Percentiles rank a stretch among this genome's conserved stretches.
phyloP scores from a whole-genome alignment of 2,797 vertebrate species.

The Tapirus indicus region DNA sequence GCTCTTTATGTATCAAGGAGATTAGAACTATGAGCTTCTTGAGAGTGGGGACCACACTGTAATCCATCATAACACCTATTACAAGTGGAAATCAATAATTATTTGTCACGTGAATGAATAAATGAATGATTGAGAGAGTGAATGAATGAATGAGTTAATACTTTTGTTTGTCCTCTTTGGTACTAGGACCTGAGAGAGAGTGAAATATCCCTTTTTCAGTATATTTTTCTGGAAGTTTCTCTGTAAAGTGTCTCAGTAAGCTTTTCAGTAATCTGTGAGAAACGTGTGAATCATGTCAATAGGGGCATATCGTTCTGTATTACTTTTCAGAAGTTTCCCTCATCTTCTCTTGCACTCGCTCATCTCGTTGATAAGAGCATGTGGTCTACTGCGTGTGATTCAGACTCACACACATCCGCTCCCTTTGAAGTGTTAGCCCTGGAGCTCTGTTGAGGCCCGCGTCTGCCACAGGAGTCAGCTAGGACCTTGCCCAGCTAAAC shows the following conservation, averaged over 20 bases:
- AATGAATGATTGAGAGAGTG: neutral
- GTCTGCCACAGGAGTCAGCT: constrained; percentile 77
- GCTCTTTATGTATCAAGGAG: neutral
- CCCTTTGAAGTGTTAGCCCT: constrained; percentile 55
- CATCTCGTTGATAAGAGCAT: constrained; percentile 27
- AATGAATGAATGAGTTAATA: neutral
- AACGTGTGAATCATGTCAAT: neutral
- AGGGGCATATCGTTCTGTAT: neutral
- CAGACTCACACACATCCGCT: neutral
- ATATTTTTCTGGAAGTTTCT: constrained; percentile 24
- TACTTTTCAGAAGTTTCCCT: neutral
- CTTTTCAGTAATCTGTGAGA: constrained; percentile 20
- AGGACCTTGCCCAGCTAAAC: constrained; percentile 73
- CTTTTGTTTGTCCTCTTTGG: neutral
- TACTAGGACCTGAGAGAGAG: neutral
- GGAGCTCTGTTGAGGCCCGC: constrained; percentile 65
- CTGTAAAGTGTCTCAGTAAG: neutral
- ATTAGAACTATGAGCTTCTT: neutral
- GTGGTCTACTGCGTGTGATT: neutral
- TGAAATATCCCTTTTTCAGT: neutral
- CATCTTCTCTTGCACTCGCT: neutral
- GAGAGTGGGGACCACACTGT: neutral
- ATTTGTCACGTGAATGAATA: constrained; percentile 8
- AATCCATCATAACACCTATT: neutral
- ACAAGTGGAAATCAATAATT: neutral